Conservation (phyloP, 2,888 invertebrate species). For the Zeuzera pyrina region DNA sequence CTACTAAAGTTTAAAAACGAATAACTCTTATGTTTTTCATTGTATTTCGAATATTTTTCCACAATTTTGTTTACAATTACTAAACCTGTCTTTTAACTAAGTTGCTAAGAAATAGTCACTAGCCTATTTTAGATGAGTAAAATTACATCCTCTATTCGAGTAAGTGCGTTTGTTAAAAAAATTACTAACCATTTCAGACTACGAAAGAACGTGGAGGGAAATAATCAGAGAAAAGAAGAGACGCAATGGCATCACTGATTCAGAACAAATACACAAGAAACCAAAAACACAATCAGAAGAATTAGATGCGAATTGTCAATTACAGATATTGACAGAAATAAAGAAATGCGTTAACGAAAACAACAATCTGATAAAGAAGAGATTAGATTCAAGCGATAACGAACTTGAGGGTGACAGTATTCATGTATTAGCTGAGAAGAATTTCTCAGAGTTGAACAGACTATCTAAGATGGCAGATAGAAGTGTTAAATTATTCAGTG, state of each 20-base stretch:
- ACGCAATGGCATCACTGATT: constrained; percentile 55
- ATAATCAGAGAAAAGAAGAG: constrained; percentile 76
- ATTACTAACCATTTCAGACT: constrained; percentile 50
- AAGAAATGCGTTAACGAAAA: constrained; percentile 58
- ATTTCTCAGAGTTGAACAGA: constrained; percentile 56
- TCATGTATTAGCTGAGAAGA: constrained; percentile 53
- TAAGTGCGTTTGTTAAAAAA: not conserved
- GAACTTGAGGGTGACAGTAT: constrained; percentile 40
- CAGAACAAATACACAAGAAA: constrained; percentile 22
- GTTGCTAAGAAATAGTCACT: too few species aligned
- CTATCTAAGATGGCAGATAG: constrained; percentile 63
- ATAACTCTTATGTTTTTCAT: too few species aligned
- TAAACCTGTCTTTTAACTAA: too few species aligned
- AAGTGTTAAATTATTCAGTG: constrained; percentile 55
- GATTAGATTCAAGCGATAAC: constrained; percentile 33
- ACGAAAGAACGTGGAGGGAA: constrained; percentile 76
- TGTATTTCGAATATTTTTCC: too few species aligned
- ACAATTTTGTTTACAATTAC: too few species aligned
- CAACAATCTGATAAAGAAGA: constrained; percentile 58
- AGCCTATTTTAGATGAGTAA: too few species aligned
- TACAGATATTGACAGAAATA: constrained; percentile 56
- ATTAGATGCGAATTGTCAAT: constrained; percentile 43
- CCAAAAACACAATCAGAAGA: constrained; percentile 18
- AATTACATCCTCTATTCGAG: too few species aligned
- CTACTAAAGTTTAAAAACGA: too few species aligned